Evolutionary conservation across 1,140 invertebrate genomes (phyloP).

Genomic region (Pseudobourletiella spinata): DNA sequence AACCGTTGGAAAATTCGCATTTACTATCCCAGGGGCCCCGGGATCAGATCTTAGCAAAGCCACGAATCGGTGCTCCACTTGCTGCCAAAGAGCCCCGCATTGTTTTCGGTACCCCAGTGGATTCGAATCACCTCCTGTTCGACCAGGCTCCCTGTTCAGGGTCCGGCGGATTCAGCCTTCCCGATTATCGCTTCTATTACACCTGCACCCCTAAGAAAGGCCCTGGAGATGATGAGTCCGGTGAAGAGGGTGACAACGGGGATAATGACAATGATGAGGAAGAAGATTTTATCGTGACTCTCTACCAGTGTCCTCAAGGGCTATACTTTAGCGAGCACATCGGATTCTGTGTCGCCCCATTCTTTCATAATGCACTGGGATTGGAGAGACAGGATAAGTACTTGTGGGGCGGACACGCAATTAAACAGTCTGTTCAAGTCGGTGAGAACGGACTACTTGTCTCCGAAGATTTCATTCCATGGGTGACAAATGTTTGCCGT

Average conservation of each 20-base stretch:
- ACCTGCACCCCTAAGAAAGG: slow-evolving; percentile 12
- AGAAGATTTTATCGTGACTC: slow-evolving; percentile 12
- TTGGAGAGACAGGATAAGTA: slow-evolving; percentile 14
- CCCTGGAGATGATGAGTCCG: slow-evolving; percentile 4
- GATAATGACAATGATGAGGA: slow-evolving; percentile 6
- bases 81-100: slow-evolving; percentile 2
- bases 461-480: slow-evolving; percentile 13
- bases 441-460: not conserved
- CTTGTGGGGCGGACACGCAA: slow-evolving; percentile 17
- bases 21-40: not conserved
- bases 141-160: slow-evolving; percentile 16
- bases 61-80: not conserved
- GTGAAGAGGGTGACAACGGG: slow-evolving; percentile 12
- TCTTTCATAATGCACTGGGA: slow-evolving; percentile 22
- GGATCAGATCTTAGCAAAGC: slow-evolving; percentile 6
- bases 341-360: slow-evolving; percentile 29
- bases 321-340: slow-evolving; percentile 23
- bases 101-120: slow-evolving; percentile 19
- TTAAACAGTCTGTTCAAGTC: not conserved
- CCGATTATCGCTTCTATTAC: slow-evolving; percentile 33
- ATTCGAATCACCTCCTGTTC: not conserved
- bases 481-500: slow-evolving; percentile 10
- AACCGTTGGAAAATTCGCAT: slow-evolving; percentile 4
- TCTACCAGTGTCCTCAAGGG: slow-evolving; percentile 23
- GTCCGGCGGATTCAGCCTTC: slow-evolving; percentile 15